These are phyloP conservation scores for Pinctada fucata DNA, from an alignment of 2,888 invertebrate species.

Conservation along the genomic window DNA sequence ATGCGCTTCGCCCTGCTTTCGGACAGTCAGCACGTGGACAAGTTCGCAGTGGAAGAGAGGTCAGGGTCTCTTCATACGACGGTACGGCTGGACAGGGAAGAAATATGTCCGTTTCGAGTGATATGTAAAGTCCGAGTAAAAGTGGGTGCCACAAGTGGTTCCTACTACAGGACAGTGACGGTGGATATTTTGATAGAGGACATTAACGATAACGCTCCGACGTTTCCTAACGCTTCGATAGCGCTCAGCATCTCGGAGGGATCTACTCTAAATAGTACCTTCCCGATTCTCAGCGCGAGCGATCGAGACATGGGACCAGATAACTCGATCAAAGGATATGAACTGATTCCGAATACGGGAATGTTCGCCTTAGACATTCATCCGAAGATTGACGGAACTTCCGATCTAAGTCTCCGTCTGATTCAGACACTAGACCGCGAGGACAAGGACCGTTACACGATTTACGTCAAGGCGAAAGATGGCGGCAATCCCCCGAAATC, in stretches of 20 bases:
- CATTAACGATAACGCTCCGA: conserved; percentile 35
- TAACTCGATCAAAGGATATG: conserved; percentile 58
- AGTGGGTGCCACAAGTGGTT: conserved; percentile 58
- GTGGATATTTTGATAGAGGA: conserved; percentile 66
- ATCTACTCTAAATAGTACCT: conserved; percentile 55
- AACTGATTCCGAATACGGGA: conserved; percentile 54
- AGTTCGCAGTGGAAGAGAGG: conserved; percentile 87
- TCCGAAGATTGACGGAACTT: conserved; percentile 50
- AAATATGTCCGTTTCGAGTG: conserved; percentile 57
- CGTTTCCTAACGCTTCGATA: conserved; percentile 39
- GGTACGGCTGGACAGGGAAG: conserved; percentile 58
- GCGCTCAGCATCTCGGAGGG: conserved; percentile 58
- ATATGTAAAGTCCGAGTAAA: conserved; percentile 50
- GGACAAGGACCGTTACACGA: conserved; percentile 50
- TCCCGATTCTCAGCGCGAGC: conserved; percentile 56
- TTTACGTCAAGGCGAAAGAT: conserved; percentile 64
- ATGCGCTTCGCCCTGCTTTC: conserved; percentile 48
- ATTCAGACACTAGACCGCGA: conserved; percentile 65
- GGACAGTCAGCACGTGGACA: conserved; percentile 20
- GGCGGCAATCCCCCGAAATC: conserved; percentile 58
- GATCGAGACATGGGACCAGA: conserved; percentile 75
- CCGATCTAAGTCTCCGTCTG: conserved; percentile 58
- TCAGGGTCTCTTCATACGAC: conserved; percentile 88
- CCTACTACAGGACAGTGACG: conserved; percentile 62
- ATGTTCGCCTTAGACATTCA: conserved; percentile 57